phyloP scores from a whole-genome alignment of 2,888 invertebrate species.

The Yponomeuta evonymella region DNA sequence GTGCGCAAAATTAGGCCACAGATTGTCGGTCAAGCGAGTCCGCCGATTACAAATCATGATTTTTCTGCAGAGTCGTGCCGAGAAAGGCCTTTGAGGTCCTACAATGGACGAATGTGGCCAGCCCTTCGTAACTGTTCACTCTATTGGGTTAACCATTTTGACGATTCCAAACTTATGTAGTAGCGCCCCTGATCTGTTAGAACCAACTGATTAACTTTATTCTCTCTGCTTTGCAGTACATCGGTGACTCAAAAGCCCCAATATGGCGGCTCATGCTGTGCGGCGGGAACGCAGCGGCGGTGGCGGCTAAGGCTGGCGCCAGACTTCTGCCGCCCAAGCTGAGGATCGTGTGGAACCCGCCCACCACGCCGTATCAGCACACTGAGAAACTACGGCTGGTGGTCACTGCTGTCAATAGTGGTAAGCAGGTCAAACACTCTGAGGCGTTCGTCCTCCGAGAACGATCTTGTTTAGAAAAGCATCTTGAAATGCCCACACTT shows the following conservation, averaged over 20 bases:
- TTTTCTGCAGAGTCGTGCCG: too few species aligned
- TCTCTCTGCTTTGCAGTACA: constrained; percentile 43
- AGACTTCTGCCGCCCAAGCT: constrained; percentile 74
- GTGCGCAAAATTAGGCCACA: too few species aligned
- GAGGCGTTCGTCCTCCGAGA: too few species aligned
- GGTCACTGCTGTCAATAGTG: constrained; percentile 66
- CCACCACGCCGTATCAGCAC: constrained; percentile 59
- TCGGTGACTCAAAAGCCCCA: constrained; percentile 59
- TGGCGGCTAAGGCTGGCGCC: constrained; percentile 61
- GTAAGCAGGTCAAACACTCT: constrained; percentile 28
- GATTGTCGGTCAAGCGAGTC: too few species aligned
- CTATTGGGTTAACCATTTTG: too few species aligned
- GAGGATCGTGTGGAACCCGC: constrained; percentile 74
- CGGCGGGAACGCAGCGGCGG: constrained; percentile 71
- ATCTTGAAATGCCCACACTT: too few species aligned
- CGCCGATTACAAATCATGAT: too few species aligned
- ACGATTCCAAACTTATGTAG: background rate
- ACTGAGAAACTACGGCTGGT: constrained; percentile 66
- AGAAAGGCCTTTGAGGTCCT: too few species aligned
- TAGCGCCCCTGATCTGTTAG: background rate
- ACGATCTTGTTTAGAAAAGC: too few species aligned
- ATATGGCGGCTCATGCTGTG: constrained; percentile 76
- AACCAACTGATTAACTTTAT: background rate
- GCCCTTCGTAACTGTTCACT: too few species aligned
- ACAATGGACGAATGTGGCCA: too few species aligned